These are phyloP conservation scores for Mesorhabditis sp. DNA, from an alignment of 2,888 invertebrate genomes.

Conservation along the genomic window DNA sequence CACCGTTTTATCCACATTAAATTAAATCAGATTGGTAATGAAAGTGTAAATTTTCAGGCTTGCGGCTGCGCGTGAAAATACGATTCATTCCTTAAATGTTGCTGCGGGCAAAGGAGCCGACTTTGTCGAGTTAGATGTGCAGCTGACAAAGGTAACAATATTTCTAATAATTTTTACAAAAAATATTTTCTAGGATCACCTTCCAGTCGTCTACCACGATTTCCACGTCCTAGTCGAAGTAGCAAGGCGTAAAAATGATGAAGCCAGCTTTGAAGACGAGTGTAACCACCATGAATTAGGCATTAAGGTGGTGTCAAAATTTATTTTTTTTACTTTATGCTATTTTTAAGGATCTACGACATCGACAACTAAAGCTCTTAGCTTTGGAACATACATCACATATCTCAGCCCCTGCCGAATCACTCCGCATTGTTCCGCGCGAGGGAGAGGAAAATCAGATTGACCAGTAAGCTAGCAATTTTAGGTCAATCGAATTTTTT, in stretches of 20 bases:
- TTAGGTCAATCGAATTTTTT: background rate
- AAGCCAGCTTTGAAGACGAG: slow-evolving; percentile 13
- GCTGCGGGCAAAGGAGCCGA: slow-evolving; percentile 92
- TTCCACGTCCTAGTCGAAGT: slow-evolving; percentile 79
- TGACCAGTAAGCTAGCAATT: background rate
- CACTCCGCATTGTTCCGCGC: background rate
- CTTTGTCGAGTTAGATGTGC: slow-evolving; percentile 97
- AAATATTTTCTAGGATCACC: slow-evolving; percentile 64
- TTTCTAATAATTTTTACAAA: background rate
- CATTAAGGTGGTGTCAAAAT: slow-evolving; percentile 25
- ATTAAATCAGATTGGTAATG: slow-evolving; percentile 6
- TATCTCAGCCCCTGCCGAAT: background rate
- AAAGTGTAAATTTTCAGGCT: slow-evolving; percentile 17
- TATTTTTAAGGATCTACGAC: background rate
- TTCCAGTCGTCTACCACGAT: slow-evolving; percentile 86
- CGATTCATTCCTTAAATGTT: slow-evolving; percentile 85
- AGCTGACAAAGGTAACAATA: slow-evolving; percentile 73
- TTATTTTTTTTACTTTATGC: background rate
- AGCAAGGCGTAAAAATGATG: slow-evolving; percentile 8
- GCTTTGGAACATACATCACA: background rate
- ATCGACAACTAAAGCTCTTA: background rate
- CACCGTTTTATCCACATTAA: background rate
- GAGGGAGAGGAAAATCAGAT: slow-evolving; percentile 2
- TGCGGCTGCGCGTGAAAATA: slow-evolving; percentile 79
- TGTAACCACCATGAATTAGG: slow-evolving; percentile 32